Evolutionary conservation across 2,888 invertebrate genomes (phyloP).

Genomic region (Stenolophus ochropezus): DNA sequence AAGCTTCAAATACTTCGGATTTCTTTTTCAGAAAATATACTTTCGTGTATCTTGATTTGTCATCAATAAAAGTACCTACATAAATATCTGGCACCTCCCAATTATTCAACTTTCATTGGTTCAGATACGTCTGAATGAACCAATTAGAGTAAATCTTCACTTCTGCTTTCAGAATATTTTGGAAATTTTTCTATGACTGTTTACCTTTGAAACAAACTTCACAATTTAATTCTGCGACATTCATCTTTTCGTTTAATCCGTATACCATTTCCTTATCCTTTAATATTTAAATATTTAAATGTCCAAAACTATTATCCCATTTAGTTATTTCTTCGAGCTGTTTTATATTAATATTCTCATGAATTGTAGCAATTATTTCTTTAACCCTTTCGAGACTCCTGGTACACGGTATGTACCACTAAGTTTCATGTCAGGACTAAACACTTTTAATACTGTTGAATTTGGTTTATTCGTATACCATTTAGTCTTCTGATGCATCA

Average conservation of each 20-base stretch:
- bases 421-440: no score
- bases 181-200: neutral
- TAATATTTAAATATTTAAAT: neutral
- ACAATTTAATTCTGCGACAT: neutral
- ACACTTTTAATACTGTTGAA: no score
- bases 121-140: neutral
- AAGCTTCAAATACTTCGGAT: neutral
- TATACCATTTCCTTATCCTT: neutral
- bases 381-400: no score
- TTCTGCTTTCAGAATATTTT: neutral
- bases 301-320: neutral
- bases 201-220: neutral
- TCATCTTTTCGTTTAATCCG: neutral
- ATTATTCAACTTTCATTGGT: slow-evolving; percentile 29
- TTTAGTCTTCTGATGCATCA: no score
- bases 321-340: neutral
- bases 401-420: no score
- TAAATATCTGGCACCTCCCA: neutral
- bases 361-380: neutral
- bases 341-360: neutral
- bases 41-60: slow-evolving; percentile 50
- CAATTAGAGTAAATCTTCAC: neutral
- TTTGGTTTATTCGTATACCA: no score
- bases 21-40: slow-evolving; percentile 26
- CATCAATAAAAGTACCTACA: slow-evolving; percentile 59